A percentile compares a stretch with the other conserved stretches of the same genome.
These are phyloP conservation scores for Xenopus laevis DNA, from an alignment of 2,113 vertebrate species.

Conservation along the genomic window DNA sequence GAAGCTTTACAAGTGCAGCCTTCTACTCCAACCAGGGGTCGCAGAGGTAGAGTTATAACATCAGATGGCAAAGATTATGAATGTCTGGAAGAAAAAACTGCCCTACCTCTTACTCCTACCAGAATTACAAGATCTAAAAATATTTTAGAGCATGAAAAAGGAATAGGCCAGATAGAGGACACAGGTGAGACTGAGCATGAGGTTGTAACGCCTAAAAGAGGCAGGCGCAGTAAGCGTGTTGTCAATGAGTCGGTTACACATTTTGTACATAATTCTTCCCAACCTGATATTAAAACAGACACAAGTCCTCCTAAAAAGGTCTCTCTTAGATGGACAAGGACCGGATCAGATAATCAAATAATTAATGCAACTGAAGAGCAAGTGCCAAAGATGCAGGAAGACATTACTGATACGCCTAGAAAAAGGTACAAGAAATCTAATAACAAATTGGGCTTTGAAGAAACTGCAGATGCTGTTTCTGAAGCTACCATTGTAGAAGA, in stretches of 20 bases:
- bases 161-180: conserved; percentile 41
- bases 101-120: conserved; percentile 50
- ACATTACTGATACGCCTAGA: conserved; percentile 45
- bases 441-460: neutral
- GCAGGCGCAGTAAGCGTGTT: conserved; percentile 54
- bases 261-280: conserved; percentile 48
- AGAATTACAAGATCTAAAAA: conserved; percentile 59
- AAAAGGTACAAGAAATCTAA: conserved; percentile 49
- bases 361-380: conserved; percentile 37
- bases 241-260: conserved; percentile 47
- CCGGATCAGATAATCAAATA: conserved; percentile 27
- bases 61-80: conserved; percentile 21
- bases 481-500: conserved; percentile 40
- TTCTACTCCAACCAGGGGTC: conserved; percentile 48
- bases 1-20: neutral
- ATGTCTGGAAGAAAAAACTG: conserved; percentile 42
- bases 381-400: conserved; percentile 16
- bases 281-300: conserved; percentile 31
- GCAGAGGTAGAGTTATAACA: conserved; percentile 48
- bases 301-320: conserved; percentile 54
- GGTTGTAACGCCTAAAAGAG: conserved; percentile 56
- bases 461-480: conserved; percentile 1
- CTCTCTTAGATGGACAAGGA: conserved; percentile 51
- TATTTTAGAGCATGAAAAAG: neutral
- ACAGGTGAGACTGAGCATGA: conserved; percentile 37